These are phyloP conservation scores for Pan paniscus DNA, from an alignment of 2,113 vertebrate genomes.

Conservation along the genomic window DNA sequence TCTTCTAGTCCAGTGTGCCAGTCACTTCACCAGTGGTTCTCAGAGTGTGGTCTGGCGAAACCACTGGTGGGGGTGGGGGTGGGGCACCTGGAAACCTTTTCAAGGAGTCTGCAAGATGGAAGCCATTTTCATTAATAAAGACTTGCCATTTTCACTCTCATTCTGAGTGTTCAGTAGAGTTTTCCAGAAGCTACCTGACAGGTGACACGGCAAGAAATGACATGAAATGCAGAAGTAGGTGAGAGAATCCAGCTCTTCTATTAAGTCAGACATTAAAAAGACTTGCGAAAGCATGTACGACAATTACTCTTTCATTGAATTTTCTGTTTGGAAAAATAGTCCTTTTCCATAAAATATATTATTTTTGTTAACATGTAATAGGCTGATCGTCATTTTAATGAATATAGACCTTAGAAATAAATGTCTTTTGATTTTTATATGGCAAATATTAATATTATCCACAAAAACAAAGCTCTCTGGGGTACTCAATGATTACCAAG, in stretches of 20 bases:
- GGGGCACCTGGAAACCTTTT: not conserved
- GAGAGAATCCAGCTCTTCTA: not conserved
- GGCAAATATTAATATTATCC: not conserved
- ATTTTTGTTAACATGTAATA: not conserved
- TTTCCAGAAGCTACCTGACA: not conserved
- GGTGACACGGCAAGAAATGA: not conserved
- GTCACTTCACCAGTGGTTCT: not conserved
- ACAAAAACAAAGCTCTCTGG: not conserved
- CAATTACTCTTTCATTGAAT: not conserved
- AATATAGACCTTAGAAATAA: not conserved
- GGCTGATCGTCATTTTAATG: not conserved
- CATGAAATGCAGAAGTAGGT: not conserved
- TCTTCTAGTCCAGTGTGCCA: accelerated
- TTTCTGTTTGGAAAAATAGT: not conserved
- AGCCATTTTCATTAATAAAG: not conserved
- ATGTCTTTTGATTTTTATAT: not conserved
- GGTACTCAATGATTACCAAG: not conserved
- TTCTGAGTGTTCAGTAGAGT: not conserved
- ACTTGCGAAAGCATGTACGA: not conserved
- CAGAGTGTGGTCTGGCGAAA: not conserved
- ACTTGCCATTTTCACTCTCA: not conserved
- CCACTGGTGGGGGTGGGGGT: accelerated
- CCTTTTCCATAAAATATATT: not conserved
- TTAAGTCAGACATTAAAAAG: not conserved
- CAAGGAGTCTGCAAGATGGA: not conserved